phyloP scores from a whole-genome alignment of 2,888 invertebrate genomes.

The Meloe dianella region DNA sequence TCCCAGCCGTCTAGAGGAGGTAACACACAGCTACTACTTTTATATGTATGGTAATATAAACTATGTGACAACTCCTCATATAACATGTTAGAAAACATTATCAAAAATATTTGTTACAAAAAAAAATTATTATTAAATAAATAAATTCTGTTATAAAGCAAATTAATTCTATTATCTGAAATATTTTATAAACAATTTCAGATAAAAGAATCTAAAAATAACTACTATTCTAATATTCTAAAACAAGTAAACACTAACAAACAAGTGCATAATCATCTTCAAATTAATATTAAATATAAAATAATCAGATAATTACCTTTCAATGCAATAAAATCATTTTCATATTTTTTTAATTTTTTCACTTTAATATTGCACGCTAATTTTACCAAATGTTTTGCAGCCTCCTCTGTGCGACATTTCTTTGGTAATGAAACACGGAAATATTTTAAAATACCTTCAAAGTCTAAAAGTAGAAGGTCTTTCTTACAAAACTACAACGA shows the following conservation, averaged over 20 bases:
- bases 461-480: slow-evolving; percentile 91
- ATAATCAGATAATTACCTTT: slow-evolving; percentile 66
- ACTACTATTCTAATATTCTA: background rate
- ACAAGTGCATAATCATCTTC: too few relatives aligned
- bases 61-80: slow-evolving; percentile 36
- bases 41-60: slow-evolving; percentile 22
- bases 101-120: background rate
- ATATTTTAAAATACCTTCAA: slow-evolving; percentile 97
- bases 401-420: slow-evolving; percentile 90
- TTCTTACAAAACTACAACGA: slow-evolving; percentile 77
- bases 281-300: too few relatives aligned
- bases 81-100: slow-evolving; percentile 2
- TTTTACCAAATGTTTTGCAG: slow-evolving; percentile 87
- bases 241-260: too few relatives aligned
- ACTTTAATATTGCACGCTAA: slow-evolving; percentile 90
- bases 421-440: slow-evolving; percentile 97
- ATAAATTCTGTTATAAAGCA: background rate
- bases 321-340: slow-evolving; percentile 82
- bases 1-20: slow-evolving; percentile 58
- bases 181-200: background rate
- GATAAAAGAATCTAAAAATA: background rate
- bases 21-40: slow-evolving; percentile 42
- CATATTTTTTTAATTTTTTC: slow-evolving; percentile 93
- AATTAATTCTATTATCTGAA: background rate
- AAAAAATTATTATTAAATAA: too few relatives aligned